These are phyloP conservation scores for Xiphorhynchus elegans DNA, from an alignment of 2,113 vertebrate genomes.

Conservation along the genomic window DNA sequence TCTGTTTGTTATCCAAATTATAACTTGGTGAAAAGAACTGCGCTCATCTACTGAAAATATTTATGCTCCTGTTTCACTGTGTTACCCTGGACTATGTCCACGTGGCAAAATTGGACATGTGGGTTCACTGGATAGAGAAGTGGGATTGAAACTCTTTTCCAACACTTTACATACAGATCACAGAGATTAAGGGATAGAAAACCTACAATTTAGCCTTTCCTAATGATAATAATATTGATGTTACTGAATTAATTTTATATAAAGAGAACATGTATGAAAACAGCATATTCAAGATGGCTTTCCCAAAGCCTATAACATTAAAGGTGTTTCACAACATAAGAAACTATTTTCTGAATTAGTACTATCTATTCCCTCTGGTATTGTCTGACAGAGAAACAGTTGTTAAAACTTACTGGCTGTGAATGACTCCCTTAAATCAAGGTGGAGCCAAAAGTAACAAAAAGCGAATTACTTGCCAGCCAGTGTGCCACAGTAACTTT, in stretches of 20 bases:
- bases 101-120: neutral
- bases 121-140: neutral
- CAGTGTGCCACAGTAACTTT: neutral
- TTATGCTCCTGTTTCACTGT: neutral
- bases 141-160: neutral
- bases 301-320: neutral
- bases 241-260: neutral
- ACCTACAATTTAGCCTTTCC: neutral
- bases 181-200: neutral
- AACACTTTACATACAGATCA: neutral
- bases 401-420: constrained; percentile 12
- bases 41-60: neutral
- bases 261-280: neutral
- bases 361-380: neutral
- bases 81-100: neutral
- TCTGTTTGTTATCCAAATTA: neutral
- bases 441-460: constrained; percentile 33
- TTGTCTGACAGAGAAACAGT: neutral
- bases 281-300: neutral
- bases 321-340: neutral
- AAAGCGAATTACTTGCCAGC: constrained; percentile 13
- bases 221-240: neutral
- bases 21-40: neutral
- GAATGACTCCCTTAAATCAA: constrained; percentile 53
- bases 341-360: constrained; percentile 44